phyloP scores from a whole-genome alignment of 2,797 vertebrate species.

The Macropus fuliginosus region DNA sequence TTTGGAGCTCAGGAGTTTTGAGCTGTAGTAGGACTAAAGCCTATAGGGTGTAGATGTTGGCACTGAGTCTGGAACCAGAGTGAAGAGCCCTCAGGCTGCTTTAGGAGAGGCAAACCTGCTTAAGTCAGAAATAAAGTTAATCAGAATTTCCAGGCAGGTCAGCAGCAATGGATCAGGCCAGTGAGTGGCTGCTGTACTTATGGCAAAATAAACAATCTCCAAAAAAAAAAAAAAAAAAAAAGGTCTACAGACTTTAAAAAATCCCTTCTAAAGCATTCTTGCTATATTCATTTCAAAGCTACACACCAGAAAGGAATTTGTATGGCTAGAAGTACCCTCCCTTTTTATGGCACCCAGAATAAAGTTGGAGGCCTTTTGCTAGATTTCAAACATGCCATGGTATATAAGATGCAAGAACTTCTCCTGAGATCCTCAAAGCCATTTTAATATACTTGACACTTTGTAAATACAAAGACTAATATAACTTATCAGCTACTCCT shows the following conservation, averaged over 20 bases:
- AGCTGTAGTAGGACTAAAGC: background rate
- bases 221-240: background rate
- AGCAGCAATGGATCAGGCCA: background rate
- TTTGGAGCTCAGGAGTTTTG: background rate
- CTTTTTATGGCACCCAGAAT: background rate
- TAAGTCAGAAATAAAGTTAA: background rate
- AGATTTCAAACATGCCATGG: constrained; percentile 17
- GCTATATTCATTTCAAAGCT: constrained; percentile 40
- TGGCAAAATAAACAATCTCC: background rate
- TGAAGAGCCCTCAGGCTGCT: background rate
- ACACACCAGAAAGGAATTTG: constrained; percentile 45
- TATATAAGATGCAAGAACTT: background rate
- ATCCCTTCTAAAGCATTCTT: background rate
- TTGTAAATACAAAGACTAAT: constrained; percentile 38
- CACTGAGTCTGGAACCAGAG: background rate
- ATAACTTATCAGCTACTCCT: background rate
- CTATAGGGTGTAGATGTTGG: background rate
- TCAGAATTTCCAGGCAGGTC: background rate
- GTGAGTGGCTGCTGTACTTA: background rate
- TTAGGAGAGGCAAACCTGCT: background rate
- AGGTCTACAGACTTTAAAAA: background rate
- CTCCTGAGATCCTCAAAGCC: constrained; percentile 30
- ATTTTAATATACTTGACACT: constrained; percentile 16
- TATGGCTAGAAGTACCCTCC: background rate
- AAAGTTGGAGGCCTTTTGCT: constrained; percentile 19